Evolutionary conservation across 2,797 vertebrate genomes (phyloP).

Genomic region (Squalus acanthias): DNA sequence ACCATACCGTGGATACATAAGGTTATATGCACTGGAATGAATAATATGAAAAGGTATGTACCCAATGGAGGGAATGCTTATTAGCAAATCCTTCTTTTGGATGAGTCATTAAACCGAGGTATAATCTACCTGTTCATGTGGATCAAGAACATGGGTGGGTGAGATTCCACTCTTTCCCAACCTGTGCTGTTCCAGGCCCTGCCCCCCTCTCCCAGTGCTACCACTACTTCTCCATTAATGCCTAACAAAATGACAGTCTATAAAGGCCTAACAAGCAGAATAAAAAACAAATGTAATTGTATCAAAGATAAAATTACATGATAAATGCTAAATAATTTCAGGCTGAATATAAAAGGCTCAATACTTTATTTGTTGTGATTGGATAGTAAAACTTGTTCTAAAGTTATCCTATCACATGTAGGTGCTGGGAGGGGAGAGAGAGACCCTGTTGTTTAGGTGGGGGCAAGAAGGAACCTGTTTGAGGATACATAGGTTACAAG

Average conservation of each 20-base stretch:
- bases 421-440: background rate
- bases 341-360: background rate
- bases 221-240: background rate
- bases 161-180: background rate
- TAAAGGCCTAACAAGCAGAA: background rate
- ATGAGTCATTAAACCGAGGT: background rate
- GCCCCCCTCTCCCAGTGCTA: too few relatives aligned
- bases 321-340: background rate
- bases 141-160: background rate
- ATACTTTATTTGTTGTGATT: background rate
- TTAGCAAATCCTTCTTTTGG: background rate
- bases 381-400: background rate
- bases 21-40: background rate
- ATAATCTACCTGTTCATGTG: background rate
- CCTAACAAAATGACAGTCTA: background rate
- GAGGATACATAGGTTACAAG: background rate
- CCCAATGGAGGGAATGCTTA: background rate
- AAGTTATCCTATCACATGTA: background rate
- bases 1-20: background rate
- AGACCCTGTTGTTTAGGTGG: background rate
- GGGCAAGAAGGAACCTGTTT: background rate
- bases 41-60: background rate
- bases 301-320: background rate
- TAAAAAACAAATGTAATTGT: background rate
- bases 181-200: background rate